phyloP scores from a whole-genome alignment of 2,888 invertebrate genomes.

The Machimus atricapillus region DNA sequence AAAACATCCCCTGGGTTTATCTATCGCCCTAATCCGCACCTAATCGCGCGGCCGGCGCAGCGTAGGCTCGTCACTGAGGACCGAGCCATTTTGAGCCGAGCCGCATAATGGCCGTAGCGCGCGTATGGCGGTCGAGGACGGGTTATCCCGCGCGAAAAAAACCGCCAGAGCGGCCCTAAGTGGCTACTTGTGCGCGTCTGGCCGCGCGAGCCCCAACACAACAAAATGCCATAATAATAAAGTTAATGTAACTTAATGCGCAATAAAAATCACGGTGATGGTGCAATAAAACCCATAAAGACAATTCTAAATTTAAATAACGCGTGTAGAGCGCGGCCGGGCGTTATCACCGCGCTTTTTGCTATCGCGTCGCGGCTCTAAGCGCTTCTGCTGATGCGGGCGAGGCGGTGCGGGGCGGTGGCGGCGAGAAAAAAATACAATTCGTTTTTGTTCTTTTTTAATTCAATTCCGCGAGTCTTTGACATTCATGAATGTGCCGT shows the following conservation, averaged over 20 bases:
- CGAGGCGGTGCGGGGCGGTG: too few species aligned
- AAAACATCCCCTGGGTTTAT: neutral
- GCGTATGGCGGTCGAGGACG: too few species aligned
- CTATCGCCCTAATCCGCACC: neutral
- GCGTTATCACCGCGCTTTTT: neutral
- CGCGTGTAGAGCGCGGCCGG: constrained; percentile 44
- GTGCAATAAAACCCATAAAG: constrained; percentile 61
- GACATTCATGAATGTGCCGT: neutral
- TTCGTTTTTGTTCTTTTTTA: neutral
- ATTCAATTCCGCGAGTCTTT: constrained; percentile 6
- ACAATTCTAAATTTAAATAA: constrained; percentile 59
- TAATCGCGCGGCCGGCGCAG: neutral
- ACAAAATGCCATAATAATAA: constrained; percentile 47
- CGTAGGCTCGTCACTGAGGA: neutral
- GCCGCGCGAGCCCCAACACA: neutral
- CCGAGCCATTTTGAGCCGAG: neutral
- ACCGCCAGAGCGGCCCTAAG: neutral
- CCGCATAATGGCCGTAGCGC: neutral
- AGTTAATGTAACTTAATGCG: constrained; percentile 45
- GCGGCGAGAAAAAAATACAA: neutral
- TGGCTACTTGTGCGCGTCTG: neutral
- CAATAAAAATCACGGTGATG: constrained; percentile 52
- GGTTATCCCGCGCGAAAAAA: too few species aligned
- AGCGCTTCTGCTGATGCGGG: neutral
- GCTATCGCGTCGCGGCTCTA: neutral